Conservation (phyloP, 2,888 invertebrate genomes). For the Chloroclystis v-ata region DNA sequence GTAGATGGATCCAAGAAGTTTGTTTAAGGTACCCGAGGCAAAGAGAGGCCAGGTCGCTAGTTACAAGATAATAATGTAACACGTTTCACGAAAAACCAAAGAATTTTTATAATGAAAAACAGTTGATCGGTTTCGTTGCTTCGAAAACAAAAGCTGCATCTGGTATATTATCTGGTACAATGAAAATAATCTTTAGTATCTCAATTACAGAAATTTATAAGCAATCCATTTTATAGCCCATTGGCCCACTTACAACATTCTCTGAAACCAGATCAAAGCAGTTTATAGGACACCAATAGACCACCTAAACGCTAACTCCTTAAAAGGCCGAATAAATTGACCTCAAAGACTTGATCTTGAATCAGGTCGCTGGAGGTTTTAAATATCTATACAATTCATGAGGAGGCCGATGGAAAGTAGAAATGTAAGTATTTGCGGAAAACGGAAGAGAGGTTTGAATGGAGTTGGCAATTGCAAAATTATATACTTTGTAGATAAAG, state of each 20-base stretch:
- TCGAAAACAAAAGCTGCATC: too few relatives aligned
- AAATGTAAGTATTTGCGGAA: constrained; percentile 17
- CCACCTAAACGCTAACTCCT: constrained; percentile 18
- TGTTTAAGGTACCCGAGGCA: too few relatives aligned
- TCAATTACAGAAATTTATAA: too few relatives aligned
- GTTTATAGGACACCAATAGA: constrained; percentile 11
- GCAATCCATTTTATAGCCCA: neutral
- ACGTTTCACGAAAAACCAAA: too few relatives aligned
- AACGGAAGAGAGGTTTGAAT: constrained; percentile 12
- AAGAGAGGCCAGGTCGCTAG: too few relatives aligned
- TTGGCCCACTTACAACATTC: neutral
- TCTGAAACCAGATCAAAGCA: constrained; percentile 1
- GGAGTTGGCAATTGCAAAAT: neutral
- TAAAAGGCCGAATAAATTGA: constrained; percentile 31
- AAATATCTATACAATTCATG: constrained; percentile 32
- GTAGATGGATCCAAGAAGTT: too few relatives aligned
- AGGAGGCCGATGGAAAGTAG: constrained; percentile 46
- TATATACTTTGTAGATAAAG: neutral
- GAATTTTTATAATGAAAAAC: too few relatives aligned
- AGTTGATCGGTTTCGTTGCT: too few relatives aligned
- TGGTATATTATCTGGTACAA: too few relatives aligned
- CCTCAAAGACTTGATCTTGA: constrained; percentile 28
- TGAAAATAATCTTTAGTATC: too few relatives aligned
- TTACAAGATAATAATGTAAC: too few relatives aligned
- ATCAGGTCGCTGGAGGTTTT: constrained; percentile 21